A percentile compares a stretch with the other conserved stretches of the same genome.
Evolutionary conservation across 2,888 invertebrate species (phyloP).

Genomic region (Polyommatus iphigenia): DNA sequence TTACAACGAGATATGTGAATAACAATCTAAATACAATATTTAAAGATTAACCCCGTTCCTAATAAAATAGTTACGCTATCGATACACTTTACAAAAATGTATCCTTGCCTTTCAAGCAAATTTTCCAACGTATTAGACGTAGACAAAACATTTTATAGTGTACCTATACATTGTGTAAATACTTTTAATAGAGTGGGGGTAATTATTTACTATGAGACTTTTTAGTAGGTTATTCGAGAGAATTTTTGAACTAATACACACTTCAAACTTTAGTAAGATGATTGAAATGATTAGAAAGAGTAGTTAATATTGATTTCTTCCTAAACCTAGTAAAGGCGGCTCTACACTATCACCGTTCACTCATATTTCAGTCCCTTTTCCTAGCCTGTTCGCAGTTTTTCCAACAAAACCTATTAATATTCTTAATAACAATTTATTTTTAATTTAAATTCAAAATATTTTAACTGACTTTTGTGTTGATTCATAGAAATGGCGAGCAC

Average conservation of each 20-base stretch:
- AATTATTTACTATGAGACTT: too few species aligned
- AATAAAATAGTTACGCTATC: too few species aligned
- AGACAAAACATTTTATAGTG: too few species aligned
- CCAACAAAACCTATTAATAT: background rate
- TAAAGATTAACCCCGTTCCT: background rate
- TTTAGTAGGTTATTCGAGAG: background rate
- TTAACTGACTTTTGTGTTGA: too few species aligned
- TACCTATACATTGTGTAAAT: too few species aligned
- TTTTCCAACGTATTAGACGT: too few species aligned
- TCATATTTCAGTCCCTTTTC: background rate
- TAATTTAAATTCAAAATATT: too few species aligned
- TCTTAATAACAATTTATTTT: too few species aligned
- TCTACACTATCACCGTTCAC: background rate
- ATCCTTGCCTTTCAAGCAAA: too few species aligned
- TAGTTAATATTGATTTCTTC: background rate
- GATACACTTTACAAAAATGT: too few species aligned
- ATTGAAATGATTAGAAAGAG: background rate
- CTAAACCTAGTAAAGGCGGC: background rate
- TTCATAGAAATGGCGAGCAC: too few species aligned
- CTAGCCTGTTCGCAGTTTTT: background rate
- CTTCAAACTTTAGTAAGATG: background rate
- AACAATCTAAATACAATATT: background rate
- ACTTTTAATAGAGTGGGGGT: too few species aligned
- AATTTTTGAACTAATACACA: background rate
- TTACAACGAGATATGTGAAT: slow-evolving; percentile 28